These are phyloP conservation scores for Phocoena sinus DNA, from an alignment of 2,113 vertebrate genomes.

Conservation along the genomic window DNA sequence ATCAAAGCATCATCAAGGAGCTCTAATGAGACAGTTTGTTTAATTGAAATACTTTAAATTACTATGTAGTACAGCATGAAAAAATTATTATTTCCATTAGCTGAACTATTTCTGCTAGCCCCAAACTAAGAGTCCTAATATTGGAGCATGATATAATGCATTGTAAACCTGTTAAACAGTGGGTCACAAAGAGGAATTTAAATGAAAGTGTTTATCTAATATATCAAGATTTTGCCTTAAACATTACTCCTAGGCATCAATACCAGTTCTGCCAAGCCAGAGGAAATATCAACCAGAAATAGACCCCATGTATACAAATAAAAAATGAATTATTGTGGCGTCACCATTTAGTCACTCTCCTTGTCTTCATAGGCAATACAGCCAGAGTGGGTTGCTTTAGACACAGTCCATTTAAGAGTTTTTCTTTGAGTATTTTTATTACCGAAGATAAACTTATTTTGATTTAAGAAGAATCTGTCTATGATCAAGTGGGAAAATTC, in stretches of 20 bases:
- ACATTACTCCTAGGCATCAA: not conserved
- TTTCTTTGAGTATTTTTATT: not conserved
- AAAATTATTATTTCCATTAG: slow-evolving; percentile 82
- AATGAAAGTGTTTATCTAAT: slow-evolving; percentile 49
- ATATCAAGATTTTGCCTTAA: not conserved
- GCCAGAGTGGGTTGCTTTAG: not conserved
- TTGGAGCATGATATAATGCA: slow-evolving; percentile 74
- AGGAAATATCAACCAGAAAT: not conserved
- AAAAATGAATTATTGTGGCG: not conserved
- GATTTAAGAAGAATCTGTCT: not conserved
- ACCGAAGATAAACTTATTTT: not conserved
- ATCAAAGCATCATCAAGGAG: slow-evolving; percentile 81
- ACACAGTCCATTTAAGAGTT: not conserved
- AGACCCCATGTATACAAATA: not conserved
- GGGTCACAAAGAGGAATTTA: slow-evolving; percentile 68
- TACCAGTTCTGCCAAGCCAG: not conserved
- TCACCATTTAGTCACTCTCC: not conserved
- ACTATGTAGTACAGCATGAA: slow-evolving; percentile 79
- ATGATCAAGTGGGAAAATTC: not conserved
- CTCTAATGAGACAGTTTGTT: slow-evolving; percentile 81
- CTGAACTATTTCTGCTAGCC: slow-evolving; percentile 76
- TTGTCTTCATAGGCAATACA: not conserved
- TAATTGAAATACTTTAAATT: slow-evolving; percentile 81
- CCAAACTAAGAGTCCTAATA: slow-evolving; percentile 76
- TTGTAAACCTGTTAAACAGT: slow-evolving; percentile 72